phyloP scores from a whole-genome alignment of 2,113 vertebrate species.

The Nesoenas mayeri region DNA sequence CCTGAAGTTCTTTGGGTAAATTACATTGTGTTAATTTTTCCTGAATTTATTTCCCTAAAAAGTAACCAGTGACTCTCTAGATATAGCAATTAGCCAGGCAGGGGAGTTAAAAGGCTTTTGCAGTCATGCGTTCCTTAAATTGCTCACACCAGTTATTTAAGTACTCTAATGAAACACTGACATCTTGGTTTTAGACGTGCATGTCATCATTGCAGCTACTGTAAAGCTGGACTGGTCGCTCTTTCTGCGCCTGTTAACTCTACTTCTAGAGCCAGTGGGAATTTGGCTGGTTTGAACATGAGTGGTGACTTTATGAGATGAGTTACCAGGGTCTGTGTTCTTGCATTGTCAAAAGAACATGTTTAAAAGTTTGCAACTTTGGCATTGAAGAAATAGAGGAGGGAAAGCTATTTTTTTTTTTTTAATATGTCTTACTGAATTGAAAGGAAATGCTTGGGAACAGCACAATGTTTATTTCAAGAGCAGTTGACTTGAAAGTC shows the following conservation, averaged over 20 bases:
- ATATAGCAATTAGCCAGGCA: background rate
- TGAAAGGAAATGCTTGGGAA: background rate
- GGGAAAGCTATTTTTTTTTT: background rate
- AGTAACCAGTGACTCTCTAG: background rate
- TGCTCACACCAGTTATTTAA: background rate
- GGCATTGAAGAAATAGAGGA: no score
- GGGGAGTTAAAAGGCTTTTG: background rate
- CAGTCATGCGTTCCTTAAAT: background rate
- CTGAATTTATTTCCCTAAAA: background rate
- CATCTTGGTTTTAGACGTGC: background rate
- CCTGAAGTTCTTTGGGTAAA: background rate
- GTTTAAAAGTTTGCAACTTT: background rate
- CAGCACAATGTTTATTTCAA: background rate
- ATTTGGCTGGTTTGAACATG: background rate
- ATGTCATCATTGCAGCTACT: background rate
- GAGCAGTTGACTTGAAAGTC: background rate
- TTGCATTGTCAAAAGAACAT: accelerated
- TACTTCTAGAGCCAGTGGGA: background rate
- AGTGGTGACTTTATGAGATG: background rate
- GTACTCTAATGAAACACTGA: background rate
- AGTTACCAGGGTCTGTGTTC: background rate
- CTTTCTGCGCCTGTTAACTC: background rate
- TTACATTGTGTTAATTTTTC: background rate
- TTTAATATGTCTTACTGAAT: background rate
- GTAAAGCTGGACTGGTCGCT: background rate